phyloP scores from a whole-genome alignment of 2,797 vertebrate species.

The Manis pentadactyla region DNA sequence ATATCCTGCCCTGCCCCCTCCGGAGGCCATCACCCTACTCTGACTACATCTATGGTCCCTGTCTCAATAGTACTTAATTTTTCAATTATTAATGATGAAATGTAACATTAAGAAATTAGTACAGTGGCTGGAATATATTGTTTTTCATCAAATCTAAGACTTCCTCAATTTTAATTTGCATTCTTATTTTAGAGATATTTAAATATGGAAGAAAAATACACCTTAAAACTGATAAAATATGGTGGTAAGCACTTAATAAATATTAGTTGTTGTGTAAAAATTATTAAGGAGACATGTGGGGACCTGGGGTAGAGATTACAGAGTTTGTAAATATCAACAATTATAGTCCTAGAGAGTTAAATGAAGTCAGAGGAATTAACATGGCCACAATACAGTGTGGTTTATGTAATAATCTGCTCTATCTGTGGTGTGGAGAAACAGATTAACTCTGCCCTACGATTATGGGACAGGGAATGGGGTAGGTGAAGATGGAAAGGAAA shows the following conservation, averaged over 20 bases:
- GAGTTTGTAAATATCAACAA: neutral
- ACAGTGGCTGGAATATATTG: neutral
- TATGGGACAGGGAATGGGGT: too few relatives aligned
- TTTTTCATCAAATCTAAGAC: slow-evolving; percentile 8
- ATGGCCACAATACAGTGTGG: neutral
- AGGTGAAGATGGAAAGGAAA: neutral
- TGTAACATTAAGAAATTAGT: neutral
- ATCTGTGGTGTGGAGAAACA: neutral
- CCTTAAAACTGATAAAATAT: neutral
- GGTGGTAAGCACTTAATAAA: neutral
- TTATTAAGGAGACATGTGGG: neutral
- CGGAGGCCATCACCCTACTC: too few relatives aligned
- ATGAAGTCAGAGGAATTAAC: neutral
- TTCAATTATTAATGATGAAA: neutral
- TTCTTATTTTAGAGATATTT: slow-evolving; percentile 33
- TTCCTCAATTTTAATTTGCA: neutral
- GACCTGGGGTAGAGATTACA: neutral
- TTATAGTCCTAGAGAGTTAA: neutral
- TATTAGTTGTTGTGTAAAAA: neutral
- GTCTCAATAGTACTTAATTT: neutral
- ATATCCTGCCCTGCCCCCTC: too few relatives aligned
- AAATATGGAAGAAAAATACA: neutral
- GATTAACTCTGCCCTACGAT: neutral
- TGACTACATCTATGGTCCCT: too few relatives aligned
- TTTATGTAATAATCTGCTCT: neutral